Evolutionary conservation across 2,797 vertebrate genomes (phyloP).

Genomic region (Dromococcyx pavoninus): DNA sequence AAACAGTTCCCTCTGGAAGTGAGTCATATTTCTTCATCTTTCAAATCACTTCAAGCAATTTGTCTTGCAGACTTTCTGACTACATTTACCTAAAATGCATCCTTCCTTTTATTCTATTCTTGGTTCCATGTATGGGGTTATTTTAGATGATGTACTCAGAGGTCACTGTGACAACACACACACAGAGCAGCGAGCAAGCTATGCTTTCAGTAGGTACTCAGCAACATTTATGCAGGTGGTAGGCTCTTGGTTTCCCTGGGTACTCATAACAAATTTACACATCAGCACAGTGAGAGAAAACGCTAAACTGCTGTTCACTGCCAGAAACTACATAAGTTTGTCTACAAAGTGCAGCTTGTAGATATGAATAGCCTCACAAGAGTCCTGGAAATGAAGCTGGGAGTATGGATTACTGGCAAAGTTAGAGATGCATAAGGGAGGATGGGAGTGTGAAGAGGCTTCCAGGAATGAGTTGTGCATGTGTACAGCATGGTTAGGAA

Average conservation of each 20-base stretch:
- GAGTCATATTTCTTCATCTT: constrained; percentile 52
- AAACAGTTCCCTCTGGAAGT: constrained; percentile 49
- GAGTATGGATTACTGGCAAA: not conserved
- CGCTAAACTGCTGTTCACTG: not conserved
- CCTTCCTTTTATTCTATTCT: constrained; percentile 61
- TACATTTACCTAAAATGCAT: constrained; percentile 53
- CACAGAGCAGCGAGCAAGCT: not conserved
- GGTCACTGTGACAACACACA: constrained; percentile 18
- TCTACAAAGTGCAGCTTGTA: not conserved
- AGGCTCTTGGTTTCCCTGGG: constrained; percentile 5
- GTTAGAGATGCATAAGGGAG: not conserved
- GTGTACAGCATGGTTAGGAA: constrained; percentile 2
- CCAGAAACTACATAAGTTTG: not conserved
- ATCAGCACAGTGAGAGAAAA: constrained; percentile 6
- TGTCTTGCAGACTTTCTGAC: constrained; percentile 59
- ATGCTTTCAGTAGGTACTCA: not conserved
- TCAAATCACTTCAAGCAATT: constrained; percentile 33
- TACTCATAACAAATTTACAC: not conserved
- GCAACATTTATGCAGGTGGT: not conserved
- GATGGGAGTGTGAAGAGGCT: not conserved
- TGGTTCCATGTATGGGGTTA: not conserved
- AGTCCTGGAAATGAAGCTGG: not conserved
- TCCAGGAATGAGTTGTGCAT: constrained; percentile 33
- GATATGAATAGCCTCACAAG: constrained; percentile 19
- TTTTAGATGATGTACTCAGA: not conserved